Percentiles rank a stretch among this genome's conserved stretches.
Conservation (phyloP, 2,888 invertebrate species). For the Atrina japonica region DNA sequence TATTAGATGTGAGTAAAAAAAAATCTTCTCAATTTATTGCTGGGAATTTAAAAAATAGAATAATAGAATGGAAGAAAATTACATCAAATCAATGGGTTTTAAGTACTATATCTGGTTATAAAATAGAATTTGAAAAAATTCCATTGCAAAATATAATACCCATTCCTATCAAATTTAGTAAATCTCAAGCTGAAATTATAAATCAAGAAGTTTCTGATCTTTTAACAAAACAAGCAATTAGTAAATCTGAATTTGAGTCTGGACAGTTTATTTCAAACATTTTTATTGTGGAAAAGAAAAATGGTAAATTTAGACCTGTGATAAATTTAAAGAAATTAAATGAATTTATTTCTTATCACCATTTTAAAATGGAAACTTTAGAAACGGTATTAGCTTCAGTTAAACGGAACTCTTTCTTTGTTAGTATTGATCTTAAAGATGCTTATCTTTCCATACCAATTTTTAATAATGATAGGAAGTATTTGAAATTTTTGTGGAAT, state of each 20-base stretch:
- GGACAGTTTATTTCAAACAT: slow-evolving; percentile 11
- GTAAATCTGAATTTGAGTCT: too few species aligned
- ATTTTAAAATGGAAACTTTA: slow-evolving; percentile 27
- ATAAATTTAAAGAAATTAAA: slow-evolving; percentile 21
- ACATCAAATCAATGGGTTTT: slow-evolving; percentile 10
- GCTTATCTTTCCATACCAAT: slow-evolving; percentile 43
- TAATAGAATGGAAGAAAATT: slow-evolving; percentile 16
- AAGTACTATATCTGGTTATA: slow-evolving; percentile 1
- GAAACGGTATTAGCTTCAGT: slow-evolving; percentile 8
- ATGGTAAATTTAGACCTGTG: slow-evolving; percentile 13
- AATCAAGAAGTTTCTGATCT: background rate
- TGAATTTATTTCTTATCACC: slow-evolving; percentile 28
- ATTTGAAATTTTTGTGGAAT: slow-evolving; percentile 41
- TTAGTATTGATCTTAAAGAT: slow-evolving; percentile 39
- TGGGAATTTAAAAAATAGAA: too few species aligned
- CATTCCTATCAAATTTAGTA: background rate
- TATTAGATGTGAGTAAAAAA: too few species aligned
- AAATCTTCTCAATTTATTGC: too few species aligned
- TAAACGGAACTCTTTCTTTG: slow-evolving; percentile 33
- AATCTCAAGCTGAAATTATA: slow-evolving; percentile 5
- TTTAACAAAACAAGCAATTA: background rate
- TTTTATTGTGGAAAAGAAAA: slow-evolving; percentile 19
- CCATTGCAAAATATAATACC: background rate
- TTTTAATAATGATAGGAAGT: slow-evolving; percentile 23
- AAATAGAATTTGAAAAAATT: slow-evolving; percentile 15